Conservation (phyloP, 1,140 invertebrate species). For the Mactra quadrangularis region DNA sequence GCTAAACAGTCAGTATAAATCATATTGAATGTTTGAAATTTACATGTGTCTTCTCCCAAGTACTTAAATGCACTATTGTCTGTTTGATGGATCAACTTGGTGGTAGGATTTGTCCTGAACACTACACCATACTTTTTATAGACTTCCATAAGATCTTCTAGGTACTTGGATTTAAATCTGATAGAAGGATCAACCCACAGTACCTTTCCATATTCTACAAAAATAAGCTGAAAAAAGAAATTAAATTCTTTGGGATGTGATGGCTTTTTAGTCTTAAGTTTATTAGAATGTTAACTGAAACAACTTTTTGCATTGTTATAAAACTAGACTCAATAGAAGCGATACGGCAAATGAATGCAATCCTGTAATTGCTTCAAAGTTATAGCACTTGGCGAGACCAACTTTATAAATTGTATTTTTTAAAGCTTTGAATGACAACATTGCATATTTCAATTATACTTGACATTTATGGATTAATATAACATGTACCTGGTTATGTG, state of each 20-base stretch:
- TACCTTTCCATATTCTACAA: slow-evolving; percentile 30
- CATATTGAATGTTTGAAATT: slow-evolving; percentile 4
- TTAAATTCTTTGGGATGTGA: not conserved
- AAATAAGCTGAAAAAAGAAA: not conserved
- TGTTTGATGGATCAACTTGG: not conserved
- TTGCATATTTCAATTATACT: too few relatives aligned
- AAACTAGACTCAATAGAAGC: too few relatives aligned
- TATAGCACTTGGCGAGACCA: too few relatives aligned
- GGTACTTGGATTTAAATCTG: not conserved
- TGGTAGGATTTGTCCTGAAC: not conserved
- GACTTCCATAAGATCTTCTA: not conserved
- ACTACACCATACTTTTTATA: not conserved
- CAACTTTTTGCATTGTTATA: too few relatives aligned
- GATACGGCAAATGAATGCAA: too few relatives aligned
- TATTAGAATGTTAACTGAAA: too few relatives aligned
- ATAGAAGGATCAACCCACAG: slow-evolving; percentile 31
- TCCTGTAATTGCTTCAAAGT: too few relatives aligned
- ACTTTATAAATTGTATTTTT: too few relatives aligned
- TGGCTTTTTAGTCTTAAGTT: too few relatives aligned
- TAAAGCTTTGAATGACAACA: too few relatives aligned
- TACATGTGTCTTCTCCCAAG: slow-evolving; percentile 25
- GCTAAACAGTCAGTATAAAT: not conserved
- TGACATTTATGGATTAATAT: too few relatives aligned
- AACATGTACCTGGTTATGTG: too few relatives aligned
- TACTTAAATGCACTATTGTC: not conserved